Evolutionary conservation across 2,113 vertebrate species (phyloP).

Genomic region (Vimba vimba): DNA sequence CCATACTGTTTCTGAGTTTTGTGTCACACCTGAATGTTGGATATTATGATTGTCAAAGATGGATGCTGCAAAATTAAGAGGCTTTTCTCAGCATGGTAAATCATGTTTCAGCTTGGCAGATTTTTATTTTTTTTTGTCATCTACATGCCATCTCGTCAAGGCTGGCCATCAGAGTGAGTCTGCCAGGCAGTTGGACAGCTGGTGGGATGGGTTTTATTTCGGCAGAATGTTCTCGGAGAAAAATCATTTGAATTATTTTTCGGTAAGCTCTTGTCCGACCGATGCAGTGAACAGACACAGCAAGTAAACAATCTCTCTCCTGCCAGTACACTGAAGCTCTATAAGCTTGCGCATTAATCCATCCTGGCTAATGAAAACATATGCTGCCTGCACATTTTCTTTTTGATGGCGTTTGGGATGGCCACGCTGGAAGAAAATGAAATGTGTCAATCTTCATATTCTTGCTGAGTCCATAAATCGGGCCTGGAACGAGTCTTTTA

Average conservation of each 20-base stretch:
- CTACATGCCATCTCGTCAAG: conserved; percentile 19
- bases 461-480: conserved; percentile 10
- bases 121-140: conserved; percentile 4
- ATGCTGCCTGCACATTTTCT: conserved; percentile 57
- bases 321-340: conserved; percentile 57
- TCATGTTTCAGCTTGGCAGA: conserved; percentile 39
- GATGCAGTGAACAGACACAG: conserved; percentile 47
- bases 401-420: conserved; percentile 58
- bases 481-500: conserved; percentile 36
- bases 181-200: conserved; percentile 48
- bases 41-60: conserved; percentile 33
- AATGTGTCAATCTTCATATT: conserved; percentile 68
- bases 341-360: conserved; percentile 63
- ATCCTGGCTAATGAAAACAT: conserved; percentile 66
- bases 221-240: conserved; percentile 51
- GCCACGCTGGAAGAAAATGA: conserved; percentile 58
- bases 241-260: conserved; percentile 60
- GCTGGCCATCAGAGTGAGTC: conserved; percentile 59
- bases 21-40: not conserved
- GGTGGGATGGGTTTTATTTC: conserved; percentile 57
- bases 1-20: not conserved
- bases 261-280: conserved; percentile 50
- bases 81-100: conserved; percentile 17
- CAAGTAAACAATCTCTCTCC: conserved; percentile 50
- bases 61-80: conserved; percentile 41